Evolutionary conservation across 2,113 vertebrate genomes (phyloP).

Genomic region (Ondatra zibethicus): DNA sequence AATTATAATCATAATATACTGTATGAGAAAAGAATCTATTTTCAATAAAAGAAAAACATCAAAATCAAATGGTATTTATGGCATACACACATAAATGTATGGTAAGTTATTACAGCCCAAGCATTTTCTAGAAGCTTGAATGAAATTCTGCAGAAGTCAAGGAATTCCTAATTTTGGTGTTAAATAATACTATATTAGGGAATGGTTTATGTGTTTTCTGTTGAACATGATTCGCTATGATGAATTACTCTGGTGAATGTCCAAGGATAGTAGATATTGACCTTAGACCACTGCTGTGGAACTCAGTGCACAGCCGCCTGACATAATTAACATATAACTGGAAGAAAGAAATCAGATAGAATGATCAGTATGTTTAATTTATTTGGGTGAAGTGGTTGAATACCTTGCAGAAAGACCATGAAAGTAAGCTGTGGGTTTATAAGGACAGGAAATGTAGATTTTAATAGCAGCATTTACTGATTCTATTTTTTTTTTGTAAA

Average conservation of each 20-base stretch:
- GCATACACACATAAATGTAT: too few species aligned
- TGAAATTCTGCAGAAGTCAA: not conserved
- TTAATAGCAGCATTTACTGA: not conserved
- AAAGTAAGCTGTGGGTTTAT: not conserved
- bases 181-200: not conserved
- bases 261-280: not conserved
- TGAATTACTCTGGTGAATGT: not conserved
- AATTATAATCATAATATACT: too few species aligned
- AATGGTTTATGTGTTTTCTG: not conserved
- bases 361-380: not conserved
- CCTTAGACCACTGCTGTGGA: rapidly evolving
- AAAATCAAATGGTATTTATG: too few species aligned
- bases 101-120: too few species aligned
- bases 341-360: not conserved
- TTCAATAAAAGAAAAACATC: too few species aligned
- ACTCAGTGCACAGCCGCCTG: not conserved
- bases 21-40: too few species aligned
- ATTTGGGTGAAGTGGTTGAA: not conserved
- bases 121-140: too few species aligned
- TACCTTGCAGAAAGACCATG: not conserved
- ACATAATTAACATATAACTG: not conserved
- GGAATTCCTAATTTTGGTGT: not conserved
- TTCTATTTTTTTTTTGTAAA: not conserved
- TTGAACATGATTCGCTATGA: not conserved
- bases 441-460: rapidly evolving